Evolutionary conservation across 2,113 vertebrate species (phyloP).

Genomic region (Mohoua ochrocephala): DNA sequence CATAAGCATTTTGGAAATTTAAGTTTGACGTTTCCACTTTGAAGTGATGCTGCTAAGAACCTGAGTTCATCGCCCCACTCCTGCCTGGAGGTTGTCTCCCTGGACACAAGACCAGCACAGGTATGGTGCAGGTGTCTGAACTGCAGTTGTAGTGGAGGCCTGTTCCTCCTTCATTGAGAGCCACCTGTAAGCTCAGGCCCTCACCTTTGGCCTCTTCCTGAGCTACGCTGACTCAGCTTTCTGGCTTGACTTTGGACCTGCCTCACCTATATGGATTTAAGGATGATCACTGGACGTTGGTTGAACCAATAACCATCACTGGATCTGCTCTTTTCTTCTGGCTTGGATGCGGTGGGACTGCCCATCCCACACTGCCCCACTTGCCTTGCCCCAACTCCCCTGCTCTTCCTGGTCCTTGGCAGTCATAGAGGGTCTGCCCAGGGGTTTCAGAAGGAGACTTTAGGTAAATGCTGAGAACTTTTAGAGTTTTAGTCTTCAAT

Average conservation of each 20-base stretch:
- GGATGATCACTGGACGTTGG: not conserved
- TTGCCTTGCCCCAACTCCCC: not conserved
- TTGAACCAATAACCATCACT: not conserved
- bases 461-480: not conserved
- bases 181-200: not conserved
- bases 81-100: not conserved
- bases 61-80: not conserved
- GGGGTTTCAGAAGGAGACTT: not conserved
- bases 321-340: not conserved
- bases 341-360: not conserved
- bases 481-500: not conserved
- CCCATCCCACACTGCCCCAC: rapidly evolving
- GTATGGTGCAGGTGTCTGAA: not conserved
- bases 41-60: rapidly evolving
- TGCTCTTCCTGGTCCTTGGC: not conserved
- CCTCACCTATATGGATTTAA: not conserved
- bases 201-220: not conserved
- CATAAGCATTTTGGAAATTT: not conserved
- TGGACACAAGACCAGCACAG: not conserved
- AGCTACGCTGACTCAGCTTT: not conserved
- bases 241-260: not conserved
- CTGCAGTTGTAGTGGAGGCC: not conserved
- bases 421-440: not conserved
- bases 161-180: not conserved
- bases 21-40: not conserved